Percentiles rank a stretch among this genome's conserved stretches.
Evolutionary conservation across 1,140 invertebrate genomes (phyloP).

Genomic region (Sitobion miscanthi): DNA sequence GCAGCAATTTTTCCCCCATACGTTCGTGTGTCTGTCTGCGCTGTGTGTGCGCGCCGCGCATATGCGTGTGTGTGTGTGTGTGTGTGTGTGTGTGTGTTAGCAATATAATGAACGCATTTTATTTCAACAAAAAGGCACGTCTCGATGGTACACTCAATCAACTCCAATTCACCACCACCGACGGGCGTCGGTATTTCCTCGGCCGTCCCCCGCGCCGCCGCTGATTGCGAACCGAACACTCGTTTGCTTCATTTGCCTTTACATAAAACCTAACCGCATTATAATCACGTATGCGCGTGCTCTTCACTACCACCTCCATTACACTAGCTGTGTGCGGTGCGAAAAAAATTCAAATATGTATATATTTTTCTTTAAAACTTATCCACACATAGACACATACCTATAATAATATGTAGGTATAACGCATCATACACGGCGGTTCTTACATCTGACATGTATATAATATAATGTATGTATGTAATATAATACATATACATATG

Average conservation of each 20-base stretch:
- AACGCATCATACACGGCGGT: neutral
- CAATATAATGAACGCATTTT: conserved; percentile 57
- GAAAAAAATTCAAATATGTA: neutral
- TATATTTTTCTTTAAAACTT: conserved; percentile 9
- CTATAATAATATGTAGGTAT: neutral
- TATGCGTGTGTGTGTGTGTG: neutral
- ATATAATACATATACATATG: neutral
- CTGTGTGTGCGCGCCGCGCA: neutral
- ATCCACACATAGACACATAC: neutral
- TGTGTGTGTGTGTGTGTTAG: neutral
- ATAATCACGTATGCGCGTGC: conserved; percentile 56
- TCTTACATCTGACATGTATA: neutral
- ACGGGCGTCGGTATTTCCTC: conserved; percentile 30
- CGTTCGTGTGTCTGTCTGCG: neutral
- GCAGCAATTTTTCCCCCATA: conserved; percentile 33
- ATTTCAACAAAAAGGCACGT: conserved; percentile 57
- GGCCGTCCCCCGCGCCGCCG: neutral
- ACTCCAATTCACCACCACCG: conserved; percentile 54
- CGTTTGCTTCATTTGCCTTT: conserved; percentile 56
- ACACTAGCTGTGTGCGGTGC: neutral
- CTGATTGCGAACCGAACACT: conserved; percentile 56
- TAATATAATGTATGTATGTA: neutral
- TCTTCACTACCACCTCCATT: neutral
- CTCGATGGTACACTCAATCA: conserved; percentile 57
- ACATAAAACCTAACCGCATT: conserved; percentile 53